phyloP scores from a whole-genome alignment of 2,113 vertebrate species.

The Drymodes brunneopygia region DNA sequence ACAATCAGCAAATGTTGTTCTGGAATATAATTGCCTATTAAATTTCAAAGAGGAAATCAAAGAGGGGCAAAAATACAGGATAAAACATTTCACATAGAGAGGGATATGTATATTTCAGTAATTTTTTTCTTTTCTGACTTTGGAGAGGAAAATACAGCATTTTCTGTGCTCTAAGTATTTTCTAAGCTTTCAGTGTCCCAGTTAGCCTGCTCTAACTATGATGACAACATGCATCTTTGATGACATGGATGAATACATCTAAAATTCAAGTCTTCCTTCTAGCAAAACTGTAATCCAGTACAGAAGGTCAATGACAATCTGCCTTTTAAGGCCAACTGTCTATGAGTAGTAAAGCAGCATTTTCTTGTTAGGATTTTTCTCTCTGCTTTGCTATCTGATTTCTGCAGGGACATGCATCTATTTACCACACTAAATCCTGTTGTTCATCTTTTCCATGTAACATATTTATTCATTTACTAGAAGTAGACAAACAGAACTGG shows the following conservation, averaged over 20 bases:
- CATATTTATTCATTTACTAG: conserved; percentile 36
- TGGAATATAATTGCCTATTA: conserved; percentile 3
- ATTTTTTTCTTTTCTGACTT: not conserved
- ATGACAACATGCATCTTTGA: conserved; percentile 47
- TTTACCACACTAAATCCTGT: conserved; percentile 43
- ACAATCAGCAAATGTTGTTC: not conserved
- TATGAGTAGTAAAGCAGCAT: conserved; percentile 7
- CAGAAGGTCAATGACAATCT: conserved; percentile 57
- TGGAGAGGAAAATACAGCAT: not conserved
- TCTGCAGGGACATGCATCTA: conserved; percentile 24
- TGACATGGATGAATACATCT: conserved; percentile 52
- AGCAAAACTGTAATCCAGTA: conserved; percentile 39
- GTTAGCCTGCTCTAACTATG: not conserved
- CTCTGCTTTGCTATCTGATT: conserved; percentile 33
- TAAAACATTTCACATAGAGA: not conserved
- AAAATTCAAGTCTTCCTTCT: conserved; percentile 59
- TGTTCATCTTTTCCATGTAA: conserved; percentile 26
- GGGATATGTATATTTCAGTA: not conserved
- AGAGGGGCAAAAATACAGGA: conserved; percentile 12
- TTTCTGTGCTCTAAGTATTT: not conserved
- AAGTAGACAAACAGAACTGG: conserved; percentile 9
- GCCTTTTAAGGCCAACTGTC: conserved; percentile 21
- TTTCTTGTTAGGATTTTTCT: conserved; percentile 22
- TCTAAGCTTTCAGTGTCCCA: not conserved
- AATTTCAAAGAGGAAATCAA: conserved; percentile 52